Evolutionary conservation across 37 sponge, comb jelly and placozoan genomes (phyloP), one percentile per base, ranked within the genome.

Genomic region (Hormiphora californensis): DNA sequence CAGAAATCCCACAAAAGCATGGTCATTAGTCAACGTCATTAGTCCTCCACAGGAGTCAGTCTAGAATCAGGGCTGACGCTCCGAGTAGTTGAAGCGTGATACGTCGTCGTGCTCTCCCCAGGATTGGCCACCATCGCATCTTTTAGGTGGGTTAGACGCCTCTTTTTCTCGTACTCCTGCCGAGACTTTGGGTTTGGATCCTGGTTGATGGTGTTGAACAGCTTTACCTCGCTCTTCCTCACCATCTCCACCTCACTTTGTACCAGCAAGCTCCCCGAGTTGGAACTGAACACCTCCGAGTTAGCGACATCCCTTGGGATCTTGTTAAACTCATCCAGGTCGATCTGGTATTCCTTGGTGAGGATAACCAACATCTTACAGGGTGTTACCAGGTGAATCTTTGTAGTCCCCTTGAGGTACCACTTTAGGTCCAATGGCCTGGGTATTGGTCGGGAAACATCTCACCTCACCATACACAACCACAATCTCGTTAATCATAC

Each of bases 161-260:
- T 33, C 25, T 73, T 73, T 28, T 73, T 73, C 27, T 73, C 81
- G 81, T 73, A 73, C 23, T 73, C 44, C 25, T 73, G 81, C 38
- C 81, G 81, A 11, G 46, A 43, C 27, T 33, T 73, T 1, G 81
- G 81, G 38, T 73, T 73, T 3, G 81, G 81, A 73, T 73, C 81
- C 0, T 33, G 17, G 35, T 73, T 73, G 44, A 73, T 73, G 46
- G 43, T 23, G 27, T 22, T 40, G 2, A 46, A 73, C 41, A 73
- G 23, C 25, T 73, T 73, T 46, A 73, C 4, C 25, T 73, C 81
- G 23, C 35, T 41, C n/a, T n/a, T n/a, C n/a, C n/a, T n/a, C n/a
- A n/a, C n/a, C n/a, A n/a, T n/a, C n/a, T n/a, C n/a, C n/a, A n/a
- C n/a, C n/a, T n/a, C n/a, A n/a, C n/a, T n/a, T n/a, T n/a, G n/a